Base-by-base conservation (phyloP, 2,888 invertebrate genomes). In the Penaeus monodon region DNA sequence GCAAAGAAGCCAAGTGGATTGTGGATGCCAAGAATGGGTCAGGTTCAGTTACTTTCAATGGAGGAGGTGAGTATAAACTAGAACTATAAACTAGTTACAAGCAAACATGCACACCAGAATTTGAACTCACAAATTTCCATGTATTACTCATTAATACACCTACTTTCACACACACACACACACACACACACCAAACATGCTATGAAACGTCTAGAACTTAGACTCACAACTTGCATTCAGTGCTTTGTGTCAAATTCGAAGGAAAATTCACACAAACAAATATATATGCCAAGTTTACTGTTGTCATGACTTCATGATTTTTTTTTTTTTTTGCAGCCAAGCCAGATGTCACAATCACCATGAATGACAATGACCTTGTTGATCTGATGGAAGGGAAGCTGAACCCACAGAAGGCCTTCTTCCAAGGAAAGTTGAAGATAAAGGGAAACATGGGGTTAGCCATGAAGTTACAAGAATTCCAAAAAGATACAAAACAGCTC, bases 401-500 rank as follows among this genome's bases (percentile, higher is more conserved):
- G 88, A 98, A 98, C 92, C 93, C 93, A 0, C 98, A 99, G 92
- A 98, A 98, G 92, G 98, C 98, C 2, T 97, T 97, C 93, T 97
- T 97, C 94, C 97, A 98, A 93, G 99, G 99, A 27, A 99, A 99
- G 93, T 91, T 94, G 90, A 91, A 90, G 85, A 95, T 97, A 86
- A 99, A 98, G 92, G 99, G 99, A 64, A 99, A 99, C 92, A 97
- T 99, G 96, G 98, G 97, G 0, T 93, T 98, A 74, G 99, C 99
- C 2, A 96, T 99, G 96, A 99, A 98, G 92, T 93, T 99, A 87
- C 95, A 96, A 33, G 96, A 97, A 90, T 92, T 98, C 89, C 97
- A 97, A 82, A 90, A 91, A 17, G 90, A 91, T 87, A 91, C 91
- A 66, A 91, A 91, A 33, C 90, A 92, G 89, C 91, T 92, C 88